These are phyloP conservation scores for Kryptolebias marmoratus DNA, from an alignment of 2,113 vertebrate species.

Conservation along the genomic window DNA sequence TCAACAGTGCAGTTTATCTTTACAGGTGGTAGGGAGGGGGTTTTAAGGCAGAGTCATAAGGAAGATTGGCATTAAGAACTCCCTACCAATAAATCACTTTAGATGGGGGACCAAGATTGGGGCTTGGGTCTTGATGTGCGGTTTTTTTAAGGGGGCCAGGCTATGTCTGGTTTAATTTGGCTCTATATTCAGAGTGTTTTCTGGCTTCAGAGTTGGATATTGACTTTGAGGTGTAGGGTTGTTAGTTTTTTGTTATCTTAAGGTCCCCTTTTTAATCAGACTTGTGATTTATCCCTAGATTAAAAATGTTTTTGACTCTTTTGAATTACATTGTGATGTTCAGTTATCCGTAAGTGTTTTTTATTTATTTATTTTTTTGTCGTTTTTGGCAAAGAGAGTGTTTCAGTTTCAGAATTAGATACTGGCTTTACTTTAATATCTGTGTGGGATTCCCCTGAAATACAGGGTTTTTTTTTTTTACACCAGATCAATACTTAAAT, in stretches of 20 bases:
- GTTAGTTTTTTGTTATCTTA: constrained; percentile 1
- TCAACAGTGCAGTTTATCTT: constrained; percentile 31
- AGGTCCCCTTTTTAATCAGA: constrained; percentile 30
- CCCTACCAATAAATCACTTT: constrained; percentile 50
- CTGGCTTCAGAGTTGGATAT: constrained; percentile 40
- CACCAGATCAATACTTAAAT: neutral
- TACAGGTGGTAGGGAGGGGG: neutral
- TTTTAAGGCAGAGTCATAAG: constrained; percentile 40
- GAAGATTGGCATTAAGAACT: constrained; percentile 48
- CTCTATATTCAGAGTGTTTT: constrained; percentile 29
- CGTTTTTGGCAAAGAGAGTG: constrained; percentile 9
- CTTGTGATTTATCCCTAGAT: constrained; percentile 28
- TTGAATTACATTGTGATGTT: constrained; percentile 19
- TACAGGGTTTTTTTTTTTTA: constrained; percentile 23
- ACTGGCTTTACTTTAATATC: constrained; percentile 21
- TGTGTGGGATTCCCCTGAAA: constrained; percentile 31
- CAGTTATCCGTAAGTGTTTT: constrained; percentile 12
- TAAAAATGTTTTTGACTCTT: constrained; percentile 23
- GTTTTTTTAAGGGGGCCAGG: constrained; percentile 39
- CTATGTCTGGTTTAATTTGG: constrained; percentile 63
- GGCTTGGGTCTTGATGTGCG: constrained; percentile 53
- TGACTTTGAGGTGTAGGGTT: constrained; percentile 53
- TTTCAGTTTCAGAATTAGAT: constrained; percentile 24
- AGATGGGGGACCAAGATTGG: constrained; percentile 42
- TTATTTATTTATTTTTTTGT: neutral